Evolutionary conservation across 2,888 invertebrate genomes (phyloP), one percentile per base, ranked within the genome.

Genomic region (Cyaniris semiargus): DNA sequence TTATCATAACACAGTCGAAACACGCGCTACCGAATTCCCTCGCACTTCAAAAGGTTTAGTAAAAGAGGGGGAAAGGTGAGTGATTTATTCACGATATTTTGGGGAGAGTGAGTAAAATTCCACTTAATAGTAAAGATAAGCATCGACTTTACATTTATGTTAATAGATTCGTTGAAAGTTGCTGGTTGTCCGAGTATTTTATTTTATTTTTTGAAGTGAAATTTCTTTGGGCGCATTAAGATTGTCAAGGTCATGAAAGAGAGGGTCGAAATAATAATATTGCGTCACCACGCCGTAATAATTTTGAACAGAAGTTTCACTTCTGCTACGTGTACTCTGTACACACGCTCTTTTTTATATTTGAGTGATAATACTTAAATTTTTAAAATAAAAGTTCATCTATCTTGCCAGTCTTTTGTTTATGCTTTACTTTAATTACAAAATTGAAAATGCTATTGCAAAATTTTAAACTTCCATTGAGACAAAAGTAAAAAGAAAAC

Each of bases 1-100:
- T 91, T 90, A 91, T 84, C 89, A 88, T 90, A 89, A 88, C 86
- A 82, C 80, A 84, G 85, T 86, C 86, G 82, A 87, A 90, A 89
- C 88, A 84, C 84, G 81, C 78, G 79, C 81, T 81, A 83, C 80
- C 66, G 66, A 66, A 66, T 79, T 82, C 79, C 79, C 76, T 70
- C 74, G 27, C 80, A 78, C 78, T 76, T 70, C 72, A 60, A 75
- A 78, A 34, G 18, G 53, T 53, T 18, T 18, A 53, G 53, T 76
- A 15, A 31, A 31, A 27, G 66, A 15, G 6, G 13, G 27, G 1
- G 27, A 10, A 6, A 13, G 4, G 66, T 66, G 27, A 66, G 66
- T 66, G 27, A 66, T 66, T 66, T 66, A 31, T 31, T 31, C 66
- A 31, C 66, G 15, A 66, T 66, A 66, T 66, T 66, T 66, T 18